Base-by-base conservation (phyloP, 2,113 vertebrate species). In the Pelecanus crispus region DNA sequence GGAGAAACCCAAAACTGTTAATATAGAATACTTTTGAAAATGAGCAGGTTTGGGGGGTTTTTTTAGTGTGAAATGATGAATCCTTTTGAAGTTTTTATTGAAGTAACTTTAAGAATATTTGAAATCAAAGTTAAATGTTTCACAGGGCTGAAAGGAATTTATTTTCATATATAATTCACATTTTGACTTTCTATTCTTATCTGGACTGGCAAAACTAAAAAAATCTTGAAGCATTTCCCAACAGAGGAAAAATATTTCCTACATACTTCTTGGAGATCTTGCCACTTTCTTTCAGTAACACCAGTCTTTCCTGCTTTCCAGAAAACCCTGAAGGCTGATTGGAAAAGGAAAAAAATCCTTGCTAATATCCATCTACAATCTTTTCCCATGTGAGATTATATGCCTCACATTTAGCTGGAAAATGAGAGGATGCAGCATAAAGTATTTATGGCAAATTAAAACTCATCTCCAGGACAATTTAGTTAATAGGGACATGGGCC, bases 401-500 rank as follows among this genome's bases (percentile, higher is more conserved):
- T 49, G 11, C 79, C 71, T 95, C 85, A 42, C 56, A 65, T 81
- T 96, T 94, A 95, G 73, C 80, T 90, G 88, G 87, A 66, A 95
- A 96, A 97, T 95, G 32, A 97, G 94, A 97, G 81, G 78, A 96
- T 93, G 89, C 87, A 73, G 78, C 95, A 94, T 96, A 19, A 97
- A 95, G 80, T 96, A 97, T 95, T 97, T 66, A 96, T 95, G 88
- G 67, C 65, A 95, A 97, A 97, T 95, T 84, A 95, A 95, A 96
- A 90, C 77, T 83, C 80, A n/a, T 88, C 86, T 95, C 56, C 62
- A 91, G 88, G 92, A 93, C 63, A 87, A 79, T 86, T 95, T 38
- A 62, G 75, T 31, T 81, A 68, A 62, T 11, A 56, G 63, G 92
- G 58, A 83, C 59, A 32, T 9, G 49, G 49, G 20, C 70, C 56